Evolutionary conservation across 1,140 invertebrate genomes (phyloP).

Genomic region (Euwallacea fornicatus): DNA sequence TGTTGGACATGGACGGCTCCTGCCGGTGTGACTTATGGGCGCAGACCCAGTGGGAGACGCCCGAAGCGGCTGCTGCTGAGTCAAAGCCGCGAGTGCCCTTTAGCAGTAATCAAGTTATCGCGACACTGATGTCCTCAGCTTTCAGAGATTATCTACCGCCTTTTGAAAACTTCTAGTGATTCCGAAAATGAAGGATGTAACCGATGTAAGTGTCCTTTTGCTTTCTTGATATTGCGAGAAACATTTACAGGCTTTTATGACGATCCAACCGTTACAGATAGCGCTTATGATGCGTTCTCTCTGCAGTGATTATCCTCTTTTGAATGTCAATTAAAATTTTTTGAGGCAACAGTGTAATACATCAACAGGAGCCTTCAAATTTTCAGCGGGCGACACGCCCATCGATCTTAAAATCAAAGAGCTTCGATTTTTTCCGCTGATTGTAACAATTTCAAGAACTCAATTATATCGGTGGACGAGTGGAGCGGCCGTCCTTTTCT

Average conservation of each 20-base stretch:
- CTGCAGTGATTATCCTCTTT: no score
- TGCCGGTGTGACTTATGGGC: slow-evolving; percentile 45
- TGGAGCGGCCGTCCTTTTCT: slow-evolving; percentile 3
- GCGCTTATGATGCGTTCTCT: no score
- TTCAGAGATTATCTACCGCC: slow-evolving; percentile 2
- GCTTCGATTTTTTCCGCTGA: slow-evolving; percentile 12
- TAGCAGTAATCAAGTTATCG: slow-evolving; percentile 31
- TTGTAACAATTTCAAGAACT: slow-evolving; percentile 24
- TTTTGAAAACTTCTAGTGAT: neutral
- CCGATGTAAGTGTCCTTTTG: no score
- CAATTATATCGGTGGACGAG: slow-evolving; percentile 25
- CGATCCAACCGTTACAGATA: no score
- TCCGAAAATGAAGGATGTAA: no score
- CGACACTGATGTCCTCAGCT: slow-evolving; percentile 13
- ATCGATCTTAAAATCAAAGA: slow-evolving; percentile 13
- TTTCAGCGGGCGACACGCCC: neutral
- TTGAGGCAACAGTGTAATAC: neutral
- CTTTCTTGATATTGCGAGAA: no score
- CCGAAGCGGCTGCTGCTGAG: slow-evolving; percentile 19
- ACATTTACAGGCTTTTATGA: no score
- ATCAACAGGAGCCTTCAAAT: neutral
- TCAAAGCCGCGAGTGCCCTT: slow-evolving; percentile 14
- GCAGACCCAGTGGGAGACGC: slow-evolving; percentile 17
- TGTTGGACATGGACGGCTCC: slow-evolving; percentile 46
- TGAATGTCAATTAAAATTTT: no score